Conservation (phyloP, 2,113 vertebrate species). For the Charadrius vociferus region DNA sequence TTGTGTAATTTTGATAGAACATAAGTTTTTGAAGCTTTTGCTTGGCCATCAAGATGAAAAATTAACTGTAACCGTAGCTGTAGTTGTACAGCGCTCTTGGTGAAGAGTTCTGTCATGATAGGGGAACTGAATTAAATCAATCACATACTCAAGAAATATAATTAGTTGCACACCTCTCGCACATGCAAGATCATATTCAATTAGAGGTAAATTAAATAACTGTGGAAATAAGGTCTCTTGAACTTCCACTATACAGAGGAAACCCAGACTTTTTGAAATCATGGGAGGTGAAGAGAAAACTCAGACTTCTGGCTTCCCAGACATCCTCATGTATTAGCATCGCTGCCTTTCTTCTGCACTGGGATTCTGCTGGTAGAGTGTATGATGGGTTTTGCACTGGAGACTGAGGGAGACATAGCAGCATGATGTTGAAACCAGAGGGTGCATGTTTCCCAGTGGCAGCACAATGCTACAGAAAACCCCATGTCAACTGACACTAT, state of each 20-base stretch:
- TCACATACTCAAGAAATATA: background rate
- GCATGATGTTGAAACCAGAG: background rate
- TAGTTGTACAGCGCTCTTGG: background rate
- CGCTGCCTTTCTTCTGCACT: background rate
- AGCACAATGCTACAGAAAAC: background rate
- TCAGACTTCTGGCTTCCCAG: background rate
- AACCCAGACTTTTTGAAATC: background rate
- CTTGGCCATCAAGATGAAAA: background rate
- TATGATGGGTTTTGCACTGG: rapidly evolving
- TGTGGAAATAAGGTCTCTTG: background rate
- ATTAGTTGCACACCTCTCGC: background rate
- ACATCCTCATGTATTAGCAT: background rate
- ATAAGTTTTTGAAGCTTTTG: background rate
- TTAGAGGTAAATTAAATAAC: constrained; percentile 4
- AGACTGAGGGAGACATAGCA: background rate
- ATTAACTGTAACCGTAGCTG: background rate
- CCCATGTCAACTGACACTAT: background rate
- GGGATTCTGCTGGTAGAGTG: background rate
- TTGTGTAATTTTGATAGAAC: background rate
- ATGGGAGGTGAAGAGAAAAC: background rate
- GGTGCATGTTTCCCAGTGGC: rapidly evolving
- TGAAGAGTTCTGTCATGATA: background rate
- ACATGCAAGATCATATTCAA: background rate
- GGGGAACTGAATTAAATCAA: background rate
- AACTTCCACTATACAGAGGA: background rate